Base-by-base conservation (phyloP, 2,113 vertebrate species). In the Carettochelys insculpta region DNA sequence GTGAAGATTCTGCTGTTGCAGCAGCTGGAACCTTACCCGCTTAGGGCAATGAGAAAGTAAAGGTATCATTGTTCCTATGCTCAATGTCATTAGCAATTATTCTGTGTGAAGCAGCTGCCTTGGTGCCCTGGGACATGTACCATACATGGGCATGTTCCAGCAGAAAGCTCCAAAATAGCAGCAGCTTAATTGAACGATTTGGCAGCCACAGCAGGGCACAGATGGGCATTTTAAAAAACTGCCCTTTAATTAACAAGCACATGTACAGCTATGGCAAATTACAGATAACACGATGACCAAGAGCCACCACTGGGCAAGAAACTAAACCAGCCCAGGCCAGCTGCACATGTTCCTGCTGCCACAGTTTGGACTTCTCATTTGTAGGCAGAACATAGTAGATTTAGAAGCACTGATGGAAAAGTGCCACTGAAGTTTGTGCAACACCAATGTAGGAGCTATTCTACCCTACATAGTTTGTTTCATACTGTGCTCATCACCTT, bases 241-340 rank as follows among this genome's bases (percentile, higher is more conserved):
- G 11, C 27, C 53, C 6, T 81, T 52, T 73, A 48, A 38, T 50
- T 87, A 53, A 73, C 3, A 16, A 38, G n/a, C 12, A 53, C 53
- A 27, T 34, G 22, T 47, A 20, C 0, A 0, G 34, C 38, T 77
- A 77, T 80, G 82, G 45, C 6, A 47, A 22, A 9, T 6, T 34
- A 52, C 34, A 84, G 56, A 5, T 77, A 50, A 87, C 81, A 90
- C 34, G 2, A 5, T 80, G 8, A 22, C 31, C 14, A 78, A 38
- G 8, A 87, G 41, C 8, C 56, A 68, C 48, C 52, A 27, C 5
- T 6, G 34, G 34, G 17, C 24, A 84, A n/a, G 50, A 13, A 54
- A 45, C 41, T 78, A 47, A 87, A 78, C 19, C 52, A 61, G 8
- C 8, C n/a, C 71, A 54, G 61, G 77, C 12, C 10, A 58, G 27